phyloP scores from a whole-genome alignment of 2,888 invertebrate species.

The Eulithis testata region DNA sequence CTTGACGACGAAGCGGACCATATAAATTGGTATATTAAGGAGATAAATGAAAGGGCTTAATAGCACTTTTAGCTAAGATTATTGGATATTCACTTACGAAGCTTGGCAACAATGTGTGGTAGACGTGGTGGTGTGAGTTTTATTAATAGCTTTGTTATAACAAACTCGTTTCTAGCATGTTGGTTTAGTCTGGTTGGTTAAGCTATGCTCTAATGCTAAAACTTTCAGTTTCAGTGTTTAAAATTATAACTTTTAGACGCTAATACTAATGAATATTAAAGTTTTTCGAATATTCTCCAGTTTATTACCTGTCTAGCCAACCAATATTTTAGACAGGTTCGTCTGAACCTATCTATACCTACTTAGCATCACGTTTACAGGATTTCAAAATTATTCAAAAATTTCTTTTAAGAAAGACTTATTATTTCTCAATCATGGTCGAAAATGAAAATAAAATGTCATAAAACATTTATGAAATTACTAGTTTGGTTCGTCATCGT shows the following conservation, averaged over 20 bases:
- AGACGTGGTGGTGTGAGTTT: constrained; percentile 10
- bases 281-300: constrained; percentile 11
- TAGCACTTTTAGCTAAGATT: constrained; percentile 37
- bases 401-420: too few relatives aligned
- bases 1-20: constrained; percentile 44
- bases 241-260: constrained; percentile 9
- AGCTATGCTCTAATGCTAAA: constrained; percentile 1
- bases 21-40: constrained; percentile 46
- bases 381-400: too few relatives aligned
- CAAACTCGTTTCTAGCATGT: constrained; percentile 11
- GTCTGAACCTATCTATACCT: neutral
- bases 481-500: too few relatives aligned
- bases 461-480: too few relatives aligned
- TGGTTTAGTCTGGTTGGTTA: constrained; percentile 20
- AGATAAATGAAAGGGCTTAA: constrained; percentile 44
- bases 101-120: constrained; percentile 22
- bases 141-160: constrained; percentile 24
- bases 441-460: too few relatives aligned
- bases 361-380: too few relatives aligned
- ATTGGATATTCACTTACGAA: constrained; percentile 32
- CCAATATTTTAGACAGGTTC: constrained; percentile 1
- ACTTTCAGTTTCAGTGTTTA: constrained; percentile 22
- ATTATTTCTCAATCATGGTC: too few relatives aligned
- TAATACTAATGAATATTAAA: constrained; percentile 15
- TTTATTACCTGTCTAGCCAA: constrained; percentile 4